A percentile compares a stretch with the other conserved stretches of the same genome.
These are phyloP conservation scores for Conus betulinus DNA, from an alignment of 1,140 invertebrate genomes.

Conservation along the genomic window DNA sequence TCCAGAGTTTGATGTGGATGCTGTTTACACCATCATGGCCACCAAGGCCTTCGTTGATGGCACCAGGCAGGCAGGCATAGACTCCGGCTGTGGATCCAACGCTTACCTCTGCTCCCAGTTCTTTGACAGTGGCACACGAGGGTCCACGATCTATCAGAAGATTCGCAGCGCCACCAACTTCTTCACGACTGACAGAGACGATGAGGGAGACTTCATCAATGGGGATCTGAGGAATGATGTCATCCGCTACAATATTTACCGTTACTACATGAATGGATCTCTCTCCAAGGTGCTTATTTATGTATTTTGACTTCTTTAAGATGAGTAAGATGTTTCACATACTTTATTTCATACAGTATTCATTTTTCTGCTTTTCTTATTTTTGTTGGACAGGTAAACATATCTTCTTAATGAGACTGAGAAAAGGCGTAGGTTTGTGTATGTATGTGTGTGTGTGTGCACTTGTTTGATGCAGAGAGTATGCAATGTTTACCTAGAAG, in stretches of 20 bases:
- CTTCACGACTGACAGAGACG: background rate
- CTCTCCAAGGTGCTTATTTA: background rate
- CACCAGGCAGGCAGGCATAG: background rate
- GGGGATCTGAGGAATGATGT: background rate
- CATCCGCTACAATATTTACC: background rate
- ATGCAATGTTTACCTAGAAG: too few relatives aligned
- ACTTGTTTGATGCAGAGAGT: background rate
- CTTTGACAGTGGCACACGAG: background rate
- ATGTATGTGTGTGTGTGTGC: conserved; percentile 14
- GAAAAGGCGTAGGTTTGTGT: background rate
- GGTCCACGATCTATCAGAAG: background rate
- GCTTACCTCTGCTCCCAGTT: background rate
- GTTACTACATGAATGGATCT: too few relatives aligned
- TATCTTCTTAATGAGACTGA: too few relatives aligned
- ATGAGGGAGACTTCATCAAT: background rate
- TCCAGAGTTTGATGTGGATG: background rate
- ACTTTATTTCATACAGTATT: too few relatives aligned
- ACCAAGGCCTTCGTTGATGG: background rate
- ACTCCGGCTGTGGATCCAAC: background rate
- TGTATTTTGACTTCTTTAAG: too few relatives aligned
- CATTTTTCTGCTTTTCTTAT: too few relatives aligned
- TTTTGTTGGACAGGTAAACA: too few relatives aligned
- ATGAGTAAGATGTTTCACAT: too few relatives aligned
- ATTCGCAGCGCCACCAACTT: background rate
- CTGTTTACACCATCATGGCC: background rate